Percentiles rank a stretch among this genome's conserved stretches.
Evolutionary conservation across 2,888 invertebrate species (phyloP).

Genomic region (Acheta domesticus): DNA sequence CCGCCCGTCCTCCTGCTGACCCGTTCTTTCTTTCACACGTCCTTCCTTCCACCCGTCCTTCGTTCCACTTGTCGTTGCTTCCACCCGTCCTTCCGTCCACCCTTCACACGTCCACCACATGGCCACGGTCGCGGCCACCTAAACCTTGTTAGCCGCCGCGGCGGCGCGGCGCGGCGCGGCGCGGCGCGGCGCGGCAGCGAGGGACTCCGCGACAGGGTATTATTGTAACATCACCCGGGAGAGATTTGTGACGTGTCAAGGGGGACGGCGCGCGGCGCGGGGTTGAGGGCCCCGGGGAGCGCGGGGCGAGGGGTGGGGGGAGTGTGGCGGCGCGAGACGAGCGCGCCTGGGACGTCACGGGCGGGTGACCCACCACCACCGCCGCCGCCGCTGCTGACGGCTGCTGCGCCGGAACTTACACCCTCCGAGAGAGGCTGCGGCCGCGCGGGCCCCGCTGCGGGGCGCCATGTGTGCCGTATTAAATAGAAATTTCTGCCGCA

Average conservation of each 20-base stretch:
- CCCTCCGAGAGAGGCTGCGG: background rate
- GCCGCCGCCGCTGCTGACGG: background rate
- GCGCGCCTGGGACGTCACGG: background rate
- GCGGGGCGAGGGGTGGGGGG: background rate
- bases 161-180: too few relatives aligned
- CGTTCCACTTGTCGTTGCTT: too few relatives aligned
- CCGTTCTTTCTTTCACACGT: too few relatives aligned
- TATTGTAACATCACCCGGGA: slow-evolving; percentile 1
- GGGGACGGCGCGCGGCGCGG: background rate
- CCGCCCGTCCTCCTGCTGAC: too few relatives aligned
- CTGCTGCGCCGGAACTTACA: background rate
- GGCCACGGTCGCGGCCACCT: too few relatives aligned
- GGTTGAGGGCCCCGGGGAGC: background rate
- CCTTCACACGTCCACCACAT: too few relatives aligned
- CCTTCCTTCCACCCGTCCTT: too few relatives aligned
- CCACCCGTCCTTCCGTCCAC: too few relatives aligned
- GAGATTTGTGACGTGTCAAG: slow-evolving; percentile 18
- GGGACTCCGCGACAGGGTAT: slow-evolving; percentile 6
- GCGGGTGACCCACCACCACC: background rate
- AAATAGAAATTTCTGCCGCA: slow-evolving; percentile 18
- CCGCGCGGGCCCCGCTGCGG: background rate
- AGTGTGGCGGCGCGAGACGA: too few relatives aligned
- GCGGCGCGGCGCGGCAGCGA: background rate
- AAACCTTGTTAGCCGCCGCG: too few relatives aligned
- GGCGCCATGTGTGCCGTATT: background rate